Conservation (phyloP, 2,113 vertebrate species). For the Leucosticte australis region DNA sequence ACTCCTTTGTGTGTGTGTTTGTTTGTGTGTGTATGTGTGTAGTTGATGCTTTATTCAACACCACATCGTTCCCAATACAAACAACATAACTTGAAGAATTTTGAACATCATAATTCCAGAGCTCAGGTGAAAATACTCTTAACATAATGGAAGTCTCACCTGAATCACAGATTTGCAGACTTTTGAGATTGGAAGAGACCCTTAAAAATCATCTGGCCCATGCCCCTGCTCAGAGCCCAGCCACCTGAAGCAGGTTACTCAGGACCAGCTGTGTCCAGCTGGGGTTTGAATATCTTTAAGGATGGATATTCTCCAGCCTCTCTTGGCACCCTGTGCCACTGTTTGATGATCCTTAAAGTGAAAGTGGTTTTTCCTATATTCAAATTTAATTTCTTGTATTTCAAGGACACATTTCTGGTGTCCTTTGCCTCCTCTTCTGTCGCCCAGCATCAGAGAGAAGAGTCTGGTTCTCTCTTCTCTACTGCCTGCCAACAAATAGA, state of each 20-base stretch:
- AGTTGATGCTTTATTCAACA: neutral
- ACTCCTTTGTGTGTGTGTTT: neutral
- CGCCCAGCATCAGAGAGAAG: neutral
- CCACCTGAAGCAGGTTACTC: neutral
- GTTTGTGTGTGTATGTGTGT: neutral
- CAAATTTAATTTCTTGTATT: neutral
- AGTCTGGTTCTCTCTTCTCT: neutral
- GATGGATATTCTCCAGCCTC: neutral
- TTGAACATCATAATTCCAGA: neutral
- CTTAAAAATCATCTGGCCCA: neutral
- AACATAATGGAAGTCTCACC: neutral
- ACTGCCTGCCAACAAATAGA: neutral
- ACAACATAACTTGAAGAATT: neutral
- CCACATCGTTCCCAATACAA: neutral
- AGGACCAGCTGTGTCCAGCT: neutral
- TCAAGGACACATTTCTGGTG: neutral
- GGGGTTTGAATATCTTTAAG: neutral
- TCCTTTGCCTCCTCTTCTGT: neutral
- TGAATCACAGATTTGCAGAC: neutral
- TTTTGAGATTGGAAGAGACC: neutral
- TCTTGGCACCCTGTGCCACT: neutral
- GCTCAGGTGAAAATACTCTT: neutral
- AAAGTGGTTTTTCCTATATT: neutral
- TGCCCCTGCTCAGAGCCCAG: neutral
- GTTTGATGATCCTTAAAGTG: neutral